A percentile compares a stretch with the other conserved stretches of the same genome.
Conservation (phyloP, 2,113 vertebrate genomes). For the Pterophyllum scalare region DNA sequence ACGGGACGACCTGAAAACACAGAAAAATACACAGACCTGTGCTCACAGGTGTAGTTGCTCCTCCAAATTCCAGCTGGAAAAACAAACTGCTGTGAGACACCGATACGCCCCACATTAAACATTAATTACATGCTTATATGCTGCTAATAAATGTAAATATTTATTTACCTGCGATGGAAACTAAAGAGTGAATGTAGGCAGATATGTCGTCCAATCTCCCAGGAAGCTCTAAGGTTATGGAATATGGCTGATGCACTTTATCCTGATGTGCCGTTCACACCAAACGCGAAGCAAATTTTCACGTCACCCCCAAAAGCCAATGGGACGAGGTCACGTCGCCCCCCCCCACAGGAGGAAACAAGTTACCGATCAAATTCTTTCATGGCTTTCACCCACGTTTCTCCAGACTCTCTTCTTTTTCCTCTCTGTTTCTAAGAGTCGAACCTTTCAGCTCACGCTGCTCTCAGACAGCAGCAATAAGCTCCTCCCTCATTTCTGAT, state of each 20-base stretch:
- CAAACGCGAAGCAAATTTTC: constrained; percentile 1
- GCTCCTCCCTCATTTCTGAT: not conserved
- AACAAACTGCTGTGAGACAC: not conserved
- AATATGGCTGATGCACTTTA: constrained; percentile 16
- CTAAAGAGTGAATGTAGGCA: not conserved
- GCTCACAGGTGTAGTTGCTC: too few relatives aligned
- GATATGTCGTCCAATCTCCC: not conserved
- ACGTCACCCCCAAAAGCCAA: not conserved
- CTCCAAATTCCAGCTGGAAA: not conserved
- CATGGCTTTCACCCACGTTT: not conserved
- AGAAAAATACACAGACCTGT: not conserved
- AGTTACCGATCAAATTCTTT: not conserved
- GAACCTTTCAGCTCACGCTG: not conserved
- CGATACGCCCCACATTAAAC: not conserved
- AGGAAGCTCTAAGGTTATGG: not conserved
- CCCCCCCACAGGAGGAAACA: not conserved
- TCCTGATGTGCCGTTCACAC: not conserved
- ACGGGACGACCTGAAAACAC: not conserved
- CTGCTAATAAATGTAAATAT: not conserved
- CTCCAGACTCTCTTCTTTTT: not conserved
- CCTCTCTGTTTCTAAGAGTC: not conserved
- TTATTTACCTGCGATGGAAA: not conserved
- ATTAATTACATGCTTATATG: not conserved
- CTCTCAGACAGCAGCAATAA: not conserved
- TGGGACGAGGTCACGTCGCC: not conserved